Conservation (phyloP, 2,888 invertebrate species). For the Acronicta leporina region DNA sequence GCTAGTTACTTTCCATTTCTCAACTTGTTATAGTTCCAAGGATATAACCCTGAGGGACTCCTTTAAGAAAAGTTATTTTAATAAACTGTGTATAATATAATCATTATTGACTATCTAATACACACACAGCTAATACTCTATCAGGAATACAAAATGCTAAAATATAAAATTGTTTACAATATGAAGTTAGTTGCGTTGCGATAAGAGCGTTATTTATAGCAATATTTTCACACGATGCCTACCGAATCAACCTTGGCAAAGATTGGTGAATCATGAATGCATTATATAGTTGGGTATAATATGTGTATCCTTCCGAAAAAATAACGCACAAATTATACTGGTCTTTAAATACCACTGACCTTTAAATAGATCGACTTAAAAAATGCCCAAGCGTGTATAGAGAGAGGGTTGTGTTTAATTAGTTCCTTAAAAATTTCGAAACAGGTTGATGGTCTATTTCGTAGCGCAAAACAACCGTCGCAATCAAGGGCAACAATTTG, state of each 20-base stretch:
- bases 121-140: too few species aligned
- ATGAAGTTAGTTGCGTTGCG: constrained; percentile 16
- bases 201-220: constrained; percentile 33
- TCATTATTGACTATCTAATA: too few species aligned
- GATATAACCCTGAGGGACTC: too few species aligned
- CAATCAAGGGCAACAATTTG: background rate
- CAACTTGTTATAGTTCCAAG: too few species aligned
- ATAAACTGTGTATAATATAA: background rate
- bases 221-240: constrained; percentile 39
- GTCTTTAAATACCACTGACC: constrained; percentile 16
- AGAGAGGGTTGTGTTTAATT: too few species aligned
- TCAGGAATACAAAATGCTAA: constrained; percentile 9
- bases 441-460: background rate
- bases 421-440: too few species aligned
- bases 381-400: too few species aligned
- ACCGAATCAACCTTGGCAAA: constrained; percentile 34
- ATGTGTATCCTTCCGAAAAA: constrained; percentile 34
- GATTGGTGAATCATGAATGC: constrained; percentile 36
- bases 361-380: constrained; percentile 2
- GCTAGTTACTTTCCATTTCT: too few species aligned
- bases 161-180: constrained; percentile 21
- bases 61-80: too few species aligned
- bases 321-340: constrained; percentile 22
- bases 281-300: constrained; percentile 9
- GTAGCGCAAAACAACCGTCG: background rate